Evolutionary conservation across 2,797 vertebrate species (phyloP).

Genomic region (Characodon lateralis): DNA sequence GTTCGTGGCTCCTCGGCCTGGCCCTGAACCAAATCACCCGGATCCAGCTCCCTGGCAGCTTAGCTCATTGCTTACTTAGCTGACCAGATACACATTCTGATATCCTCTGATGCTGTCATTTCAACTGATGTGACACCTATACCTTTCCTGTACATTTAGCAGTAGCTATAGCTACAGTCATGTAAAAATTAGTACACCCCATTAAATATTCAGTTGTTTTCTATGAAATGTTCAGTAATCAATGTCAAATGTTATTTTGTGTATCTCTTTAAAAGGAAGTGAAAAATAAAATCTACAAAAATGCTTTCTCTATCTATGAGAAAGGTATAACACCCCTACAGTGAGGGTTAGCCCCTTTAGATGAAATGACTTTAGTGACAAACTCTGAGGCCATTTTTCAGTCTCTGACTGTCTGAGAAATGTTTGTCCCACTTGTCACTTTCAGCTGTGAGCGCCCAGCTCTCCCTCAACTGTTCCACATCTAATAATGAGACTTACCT

Average conservation of each 20-base stretch:
- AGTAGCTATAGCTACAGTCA: neutral
- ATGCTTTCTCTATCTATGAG: too few species aligned
- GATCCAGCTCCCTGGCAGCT: conserved; percentile 60
- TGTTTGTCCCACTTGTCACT: too few species aligned
- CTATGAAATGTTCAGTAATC: neutral
- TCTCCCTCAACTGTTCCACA: too few species aligned
- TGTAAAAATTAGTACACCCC: neutral
- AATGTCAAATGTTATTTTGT: neutral
- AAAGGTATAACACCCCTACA: too few species aligned
- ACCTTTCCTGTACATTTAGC: neutral
- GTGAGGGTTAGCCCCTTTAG: too few species aligned
- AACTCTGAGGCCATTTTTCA: too few species aligned
- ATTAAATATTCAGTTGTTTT: neutral
- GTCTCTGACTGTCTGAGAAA: too few species aligned
- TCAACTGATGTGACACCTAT: conserved; percentile 1
- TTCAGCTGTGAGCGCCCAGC: too few species aligned
- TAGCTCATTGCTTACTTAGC: conserved; percentile 18
- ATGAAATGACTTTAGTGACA: too few species aligned
- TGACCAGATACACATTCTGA: conserved; percentile 44
- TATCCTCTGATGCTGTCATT: conserved; percentile 66
- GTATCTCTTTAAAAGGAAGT: neutral
- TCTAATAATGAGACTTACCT: too few species aligned
- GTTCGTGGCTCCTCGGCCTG: conserved; percentile 36
- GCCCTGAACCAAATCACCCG: conserved; percentile 49
- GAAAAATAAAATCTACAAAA: too few species aligned